phyloP scores from a whole-genome alignment of 2,888 invertebrate species.

The Seladonia tumulorum region DNA sequence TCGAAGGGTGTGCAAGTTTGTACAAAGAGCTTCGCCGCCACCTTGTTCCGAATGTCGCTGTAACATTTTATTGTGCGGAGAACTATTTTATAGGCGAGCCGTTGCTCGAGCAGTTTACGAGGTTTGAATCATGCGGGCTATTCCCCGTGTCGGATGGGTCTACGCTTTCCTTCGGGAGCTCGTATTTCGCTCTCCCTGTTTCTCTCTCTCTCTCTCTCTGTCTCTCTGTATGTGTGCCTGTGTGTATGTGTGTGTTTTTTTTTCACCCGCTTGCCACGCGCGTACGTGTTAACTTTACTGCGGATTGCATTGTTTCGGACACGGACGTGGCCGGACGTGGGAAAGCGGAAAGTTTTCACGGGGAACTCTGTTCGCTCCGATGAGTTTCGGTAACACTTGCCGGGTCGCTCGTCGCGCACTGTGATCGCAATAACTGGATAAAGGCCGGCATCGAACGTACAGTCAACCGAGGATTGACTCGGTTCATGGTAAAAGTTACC shows the following conservation, averaged over 20 bases:
- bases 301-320: constrained; percentile 27
- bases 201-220: no score
- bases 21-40: constrained; percentile 37
- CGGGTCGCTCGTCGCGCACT: not conserved
- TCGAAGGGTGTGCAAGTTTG: constrained; percentile 29
- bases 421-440: not conserved
- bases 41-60: constrained; percentile 33
- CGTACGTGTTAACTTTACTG: constrained; percentile 27
- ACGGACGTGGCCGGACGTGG: not conserved
- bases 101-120: constrained; percentile 44
- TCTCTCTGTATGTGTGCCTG: no score
- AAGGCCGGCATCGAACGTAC: not conserved
- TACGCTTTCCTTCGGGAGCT: not conserved
- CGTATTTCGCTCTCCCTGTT: not conserved
- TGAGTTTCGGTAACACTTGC: not conserved
- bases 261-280: not conserved
- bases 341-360: not conserved
- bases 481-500: not conserved
- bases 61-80: constrained; percentile 58
- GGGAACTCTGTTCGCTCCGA: not conserved
- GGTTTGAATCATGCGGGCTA: constrained; percentile 40
- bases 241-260: not conserved
- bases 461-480: not conserved
- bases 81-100: constrained; percentile 44
- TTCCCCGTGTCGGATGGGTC: constrained; percentile 21